phyloP scores from a whole-genome alignment of 92 coral and sea anemone species.

The Bergia puertoricense region DNA sequence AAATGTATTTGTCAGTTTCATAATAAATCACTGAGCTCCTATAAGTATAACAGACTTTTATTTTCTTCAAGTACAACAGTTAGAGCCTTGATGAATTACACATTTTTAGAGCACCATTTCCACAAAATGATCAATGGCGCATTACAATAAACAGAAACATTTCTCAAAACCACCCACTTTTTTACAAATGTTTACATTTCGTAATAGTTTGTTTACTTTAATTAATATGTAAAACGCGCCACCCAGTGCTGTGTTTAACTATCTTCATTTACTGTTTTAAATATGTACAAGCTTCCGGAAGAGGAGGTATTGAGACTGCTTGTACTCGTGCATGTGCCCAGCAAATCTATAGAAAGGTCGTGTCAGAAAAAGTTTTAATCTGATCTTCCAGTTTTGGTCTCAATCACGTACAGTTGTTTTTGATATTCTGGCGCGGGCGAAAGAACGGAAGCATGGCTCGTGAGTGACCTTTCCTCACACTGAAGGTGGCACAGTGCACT shows the following conservation, averaged over 20 bases:
- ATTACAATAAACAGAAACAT: neutral
- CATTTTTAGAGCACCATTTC: too few species aligned
- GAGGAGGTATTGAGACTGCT: neutral
- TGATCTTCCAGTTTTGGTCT: neutral
- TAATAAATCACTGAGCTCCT: neutral
- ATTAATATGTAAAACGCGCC: constrained; percentile 37
- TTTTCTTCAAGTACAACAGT: neutral
- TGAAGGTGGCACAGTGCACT: too few species aligned
- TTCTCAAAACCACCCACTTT: neutral
- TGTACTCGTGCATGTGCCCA: neutral
- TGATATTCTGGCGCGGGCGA: neutral
- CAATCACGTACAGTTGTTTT: constrained; percentile 11
- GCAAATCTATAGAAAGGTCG: neutral
- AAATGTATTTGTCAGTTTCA: neutral
- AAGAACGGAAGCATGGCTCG: neutral
- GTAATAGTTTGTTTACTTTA: neutral
- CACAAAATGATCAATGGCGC: too few species aligned
- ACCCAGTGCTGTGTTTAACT: constrained; percentile 14
- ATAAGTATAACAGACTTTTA: too few species aligned
- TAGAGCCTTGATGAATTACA: neutral
- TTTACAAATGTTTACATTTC: constrained; percentile 35
- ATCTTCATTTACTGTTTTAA: neutral
- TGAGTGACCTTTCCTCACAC: neutral
- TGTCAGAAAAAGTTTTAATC: neutral
- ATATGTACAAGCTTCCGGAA: neutral